Evolutionary conservation across 64 coral and sea anemone species (phyloP).

Genomic region (Anthopleura sola): DNA sequence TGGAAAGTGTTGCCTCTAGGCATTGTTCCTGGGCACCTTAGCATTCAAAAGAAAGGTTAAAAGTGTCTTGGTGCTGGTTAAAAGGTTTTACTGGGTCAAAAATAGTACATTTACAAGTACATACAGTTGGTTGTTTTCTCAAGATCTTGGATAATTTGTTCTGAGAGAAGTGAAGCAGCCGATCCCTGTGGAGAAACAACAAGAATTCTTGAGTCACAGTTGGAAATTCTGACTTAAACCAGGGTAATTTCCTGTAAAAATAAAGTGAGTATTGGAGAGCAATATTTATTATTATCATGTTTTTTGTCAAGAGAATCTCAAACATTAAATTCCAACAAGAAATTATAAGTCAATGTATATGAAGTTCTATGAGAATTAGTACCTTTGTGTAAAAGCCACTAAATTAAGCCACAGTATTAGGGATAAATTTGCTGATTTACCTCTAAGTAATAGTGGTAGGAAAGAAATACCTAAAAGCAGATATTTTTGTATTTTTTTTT

Average conservation of each 20-base stretch:
- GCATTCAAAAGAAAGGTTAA: neutral
- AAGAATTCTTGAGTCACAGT: neutral
- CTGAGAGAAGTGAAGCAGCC: conserved; percentile 8
- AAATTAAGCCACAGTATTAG: too few species aligned
- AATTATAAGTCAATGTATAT: too few species aligned
- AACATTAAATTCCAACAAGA: too few species aligned
- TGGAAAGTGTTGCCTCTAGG: neutral
- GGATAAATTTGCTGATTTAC: too few species aligned
- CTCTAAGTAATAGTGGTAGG: too few species aligned
- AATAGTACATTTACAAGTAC: neutral
- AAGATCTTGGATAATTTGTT: conserved; percentile 6
- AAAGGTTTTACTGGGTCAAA: neutral
- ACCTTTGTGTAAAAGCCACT: too few species aligned
- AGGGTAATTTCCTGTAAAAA: neutral
- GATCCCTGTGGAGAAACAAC: conserved; percentile 9
- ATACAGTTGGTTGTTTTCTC: conserved; percentile 3
- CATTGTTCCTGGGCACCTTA: neutral
- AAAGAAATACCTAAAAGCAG: too few species aligned
- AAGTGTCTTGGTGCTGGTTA: neutral
- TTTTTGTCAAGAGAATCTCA: neutral
- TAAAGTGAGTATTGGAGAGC: neutral
- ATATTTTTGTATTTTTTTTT: neutral
- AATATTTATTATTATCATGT: neutral
- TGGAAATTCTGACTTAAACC: neutral
- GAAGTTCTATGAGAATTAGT: too few species aligned